Evolutionary conservation across 2,888 invertebrate species (phyloP), one percentile per base, ranked within the genome.

Genomic region (Luperina testacea): DNA sequence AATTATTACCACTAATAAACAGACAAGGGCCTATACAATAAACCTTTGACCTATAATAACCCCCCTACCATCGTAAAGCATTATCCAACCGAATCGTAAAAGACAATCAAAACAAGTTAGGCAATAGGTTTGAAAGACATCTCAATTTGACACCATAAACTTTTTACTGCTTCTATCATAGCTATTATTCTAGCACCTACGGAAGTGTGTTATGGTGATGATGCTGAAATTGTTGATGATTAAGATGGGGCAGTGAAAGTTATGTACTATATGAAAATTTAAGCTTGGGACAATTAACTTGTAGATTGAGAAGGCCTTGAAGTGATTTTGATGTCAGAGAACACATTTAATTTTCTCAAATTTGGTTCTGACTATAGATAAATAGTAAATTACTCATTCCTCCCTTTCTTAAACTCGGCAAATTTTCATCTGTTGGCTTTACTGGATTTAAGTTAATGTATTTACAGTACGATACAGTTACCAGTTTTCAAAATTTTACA

Each of bases 31-130:
- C 32, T 83, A 70, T 82, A 83, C 84, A 87, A 88, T 90, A 90
- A 91, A 91, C 89, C 89, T 89, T 77, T 90, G 90, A 90, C 90
- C 90, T 85, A 88, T 87, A 91, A 90, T 83, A 85, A 90, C 83
- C 89, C 88, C 89, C 88, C 72, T 86, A 89, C 81, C 80, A 84
- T 77, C 82, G 80, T 88, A 88, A 88, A 84, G 72, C 80, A 88
- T 91, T 86, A 90, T 86, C 84, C 78, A 77, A 76, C 81, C 20
- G 77, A 86, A 90, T 88, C 89, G 80, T 92, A 90, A 92, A 92
- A 84, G 80, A 88, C 87, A 82, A 82, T 87, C 86, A 79, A 38
- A 67, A 63, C 77, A 74, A 82, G 80, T 84, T 77, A 86, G 79
- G 85, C 72, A 77, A 82, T 76, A 65, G 71, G 20, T 61, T 68